Evolutionary conservation across 1,140 invertebrate genomes (phyloP), one percentile per base, ranked within the genome.

Genomic region (Trinorchestia longiramus): DNA sequence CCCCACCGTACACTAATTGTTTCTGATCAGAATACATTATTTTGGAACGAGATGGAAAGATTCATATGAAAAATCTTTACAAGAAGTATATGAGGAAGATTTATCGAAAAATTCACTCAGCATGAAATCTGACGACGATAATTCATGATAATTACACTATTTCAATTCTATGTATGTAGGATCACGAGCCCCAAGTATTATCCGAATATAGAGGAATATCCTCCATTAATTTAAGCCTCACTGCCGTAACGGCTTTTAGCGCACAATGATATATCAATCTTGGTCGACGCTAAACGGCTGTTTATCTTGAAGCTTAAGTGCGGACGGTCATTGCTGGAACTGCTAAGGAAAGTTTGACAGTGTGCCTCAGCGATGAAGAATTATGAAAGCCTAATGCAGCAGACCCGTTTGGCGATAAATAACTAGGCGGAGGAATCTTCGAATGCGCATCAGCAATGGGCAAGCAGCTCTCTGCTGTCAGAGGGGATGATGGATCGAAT

Each of bases 231-330:
- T 91, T 91, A 43, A 41, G 19, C 88, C 3, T 3, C 88, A 91
- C 43, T 23, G 88, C 88, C 41, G 15, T 94, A 94, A 94, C 92
- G 43, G 92, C 92, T 94, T 45, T 94, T 45, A 94, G 43, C 43
- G 92, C 44, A 91, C 88, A 42, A 94, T 94, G 15, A 94, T 40
- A 40, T 44, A 94, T 94, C 92, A 94, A 94, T 94, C 92, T 47
- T 45, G 44, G 92, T 47, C 44, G 92, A 94, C 92, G 43, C 92
- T 94, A 94, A 94, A 94, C 92, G 92, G 44, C 44, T 42, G 43
- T 94, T 45, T 43, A 94, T 94, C 92, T 44, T 47, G 41, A 94
- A 43, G 44, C 43, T 40, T 43, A 94, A 94, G 92, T 94, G 92
- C 92, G 41, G 92, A 44, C 43, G 44, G 19, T 43, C 92, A 94